These are phyloP conservation scores for Abrostola triplasia DNA, from an alignment of 2,888 invertebrate genomes.

Conservation along the genomic window DNA sequence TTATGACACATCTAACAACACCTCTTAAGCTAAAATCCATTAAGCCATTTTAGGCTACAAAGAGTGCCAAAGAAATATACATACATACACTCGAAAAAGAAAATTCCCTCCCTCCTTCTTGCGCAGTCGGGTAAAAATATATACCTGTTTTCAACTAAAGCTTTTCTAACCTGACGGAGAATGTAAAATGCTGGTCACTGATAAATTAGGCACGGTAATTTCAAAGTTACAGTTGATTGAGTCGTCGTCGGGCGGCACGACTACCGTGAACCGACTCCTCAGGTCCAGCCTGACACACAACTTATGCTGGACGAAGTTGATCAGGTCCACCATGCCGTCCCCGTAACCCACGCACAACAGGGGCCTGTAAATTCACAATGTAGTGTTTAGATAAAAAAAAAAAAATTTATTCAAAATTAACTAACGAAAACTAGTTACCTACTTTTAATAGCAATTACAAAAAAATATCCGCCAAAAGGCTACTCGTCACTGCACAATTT, in stretches of 20 bases:
- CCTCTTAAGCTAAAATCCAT: no score
- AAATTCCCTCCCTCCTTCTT: no score
- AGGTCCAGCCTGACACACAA: slow-evolving; percentile 69
- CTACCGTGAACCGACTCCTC: slow-evolving; percentile 69
- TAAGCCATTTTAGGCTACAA: no score
- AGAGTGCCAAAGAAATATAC: background rate
- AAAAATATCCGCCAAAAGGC: no score
- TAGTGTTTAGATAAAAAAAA: no score
- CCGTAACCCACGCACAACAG: slow-evolving; percentile 83
- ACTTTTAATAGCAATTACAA: no score
- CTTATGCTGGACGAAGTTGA: slow-evolving; percentile 78
- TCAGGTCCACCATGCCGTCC: slow-evolving; percentile 80
- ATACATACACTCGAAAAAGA: no score
- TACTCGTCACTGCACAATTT: no score
- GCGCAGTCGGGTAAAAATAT: no score
- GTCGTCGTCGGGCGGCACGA: slow-evolving; percentile 73
- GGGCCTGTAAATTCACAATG: slow-evolving; percentile 68
- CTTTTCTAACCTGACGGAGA: slow-evolving; percentile 85
- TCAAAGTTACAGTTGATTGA: slow-evolving; percentile 71
- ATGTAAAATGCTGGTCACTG: slow-evolving; percentile 84
- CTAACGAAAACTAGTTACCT: no score
- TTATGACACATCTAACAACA: no score
- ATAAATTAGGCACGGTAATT: slow-evolving; percentile 67
- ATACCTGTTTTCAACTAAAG: background rate
- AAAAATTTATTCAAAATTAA: no score